Conservation (phyloP, 2,113 vertebrate genomes). For the Typhlomys cinereus region DNA sequence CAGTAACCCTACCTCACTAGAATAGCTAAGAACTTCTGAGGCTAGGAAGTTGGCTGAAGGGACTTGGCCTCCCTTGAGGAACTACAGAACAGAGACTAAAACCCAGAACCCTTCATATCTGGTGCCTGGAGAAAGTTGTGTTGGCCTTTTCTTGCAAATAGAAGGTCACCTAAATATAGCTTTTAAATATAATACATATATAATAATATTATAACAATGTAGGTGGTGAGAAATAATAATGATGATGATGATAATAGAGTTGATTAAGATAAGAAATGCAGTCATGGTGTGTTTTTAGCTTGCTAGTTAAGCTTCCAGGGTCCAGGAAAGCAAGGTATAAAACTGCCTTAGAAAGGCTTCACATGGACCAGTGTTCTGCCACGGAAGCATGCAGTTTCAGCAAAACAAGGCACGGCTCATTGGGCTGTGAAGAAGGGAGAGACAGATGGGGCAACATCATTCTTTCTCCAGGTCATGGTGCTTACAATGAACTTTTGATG, state of each 20-base stretch:
- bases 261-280: neutral
- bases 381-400: neutral
- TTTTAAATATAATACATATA: neutral
- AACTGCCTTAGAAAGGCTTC: neutral
- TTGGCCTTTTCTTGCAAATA: neutral
- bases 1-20: neutral
- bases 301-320: neutral
- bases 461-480: neutral
- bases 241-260: no score
- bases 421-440: neutral
- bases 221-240: neutral
- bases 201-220: neutral
- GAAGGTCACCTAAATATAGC: neutral
- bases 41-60: neutral
- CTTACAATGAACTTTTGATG: neutral
- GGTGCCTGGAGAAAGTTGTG: neutral
- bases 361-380: neutral
- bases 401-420: neutral
- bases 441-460: neutral
- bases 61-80: neutral
- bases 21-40: neutral
- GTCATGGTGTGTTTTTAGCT: neutral
- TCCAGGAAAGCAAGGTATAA: neutral
- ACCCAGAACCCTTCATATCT: neutral
- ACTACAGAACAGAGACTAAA: neutral